phyloP scores from a whole-genome alignment of 2,797 vertebrate species.

The Leuciscus waleckii region DNA sequence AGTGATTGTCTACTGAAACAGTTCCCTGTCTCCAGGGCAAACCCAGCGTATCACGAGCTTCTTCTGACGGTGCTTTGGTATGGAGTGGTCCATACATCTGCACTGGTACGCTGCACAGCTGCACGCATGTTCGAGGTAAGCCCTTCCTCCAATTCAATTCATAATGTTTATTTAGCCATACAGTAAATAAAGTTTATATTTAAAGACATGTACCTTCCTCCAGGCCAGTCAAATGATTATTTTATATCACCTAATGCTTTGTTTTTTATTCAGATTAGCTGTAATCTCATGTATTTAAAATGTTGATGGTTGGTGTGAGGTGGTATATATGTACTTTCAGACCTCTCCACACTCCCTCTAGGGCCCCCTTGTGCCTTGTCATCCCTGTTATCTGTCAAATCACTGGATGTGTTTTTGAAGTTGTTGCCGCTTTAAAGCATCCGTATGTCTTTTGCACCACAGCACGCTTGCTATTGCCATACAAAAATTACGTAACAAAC shows the following conservation, averaged over 20 bases:
- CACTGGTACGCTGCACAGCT: conserved; percentile 95
- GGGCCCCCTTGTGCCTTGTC: conserved; percentile 48
- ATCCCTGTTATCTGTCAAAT: conserved; percentile 38
- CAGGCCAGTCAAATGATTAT: conserved; percentile 2
- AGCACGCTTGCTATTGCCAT: conserved; percentile 62
- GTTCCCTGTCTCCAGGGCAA: conserved; percentile 81
- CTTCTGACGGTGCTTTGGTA: conserved; percentile 97
- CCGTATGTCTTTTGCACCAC: conserved; percentile 40
- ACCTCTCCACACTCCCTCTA: conserved; percentile 41
- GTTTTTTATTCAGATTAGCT: background rate
- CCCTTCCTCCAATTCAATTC: conserved; percentile 28
- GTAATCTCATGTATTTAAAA: background rate
- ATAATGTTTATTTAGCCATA: background rate
- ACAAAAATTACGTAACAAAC: conserved; percentile 47
- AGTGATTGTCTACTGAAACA: background rate
- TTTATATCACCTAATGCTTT: background rate
- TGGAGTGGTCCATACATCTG: conserved; percentile 97
- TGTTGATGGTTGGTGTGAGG: conserved; percentile 25
- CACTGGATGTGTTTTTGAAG: conserved; percentile 42
- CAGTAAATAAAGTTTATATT: background rate
- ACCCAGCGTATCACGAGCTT: conserved; percentile 96
- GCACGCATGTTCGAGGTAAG: conserved; percentile 99
- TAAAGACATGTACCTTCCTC: conserved; percentile 1
- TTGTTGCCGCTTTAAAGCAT: conserved; percentile 52
- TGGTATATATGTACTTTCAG: conserved; percentile 38